Base-by-base conservation (phyloP, 2,888 invertebrate genomes). In the Pherbina coryleti region DNA sequence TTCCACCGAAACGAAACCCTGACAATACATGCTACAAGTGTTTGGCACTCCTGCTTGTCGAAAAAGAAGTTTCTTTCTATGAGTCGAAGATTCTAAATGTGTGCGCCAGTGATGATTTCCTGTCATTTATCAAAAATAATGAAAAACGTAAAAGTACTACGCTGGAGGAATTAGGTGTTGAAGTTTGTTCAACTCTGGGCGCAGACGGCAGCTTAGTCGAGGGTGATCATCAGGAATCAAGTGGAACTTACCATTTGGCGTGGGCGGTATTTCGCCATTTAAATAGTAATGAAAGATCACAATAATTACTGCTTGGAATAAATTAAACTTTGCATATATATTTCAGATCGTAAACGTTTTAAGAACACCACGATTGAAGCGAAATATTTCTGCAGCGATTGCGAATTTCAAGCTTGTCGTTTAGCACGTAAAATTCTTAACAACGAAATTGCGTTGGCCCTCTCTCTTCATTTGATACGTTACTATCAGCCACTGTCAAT, bases 251-350 rank as follows among this genome's bases (percentile, higher is more conserved):
- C 82, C 90, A 90, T 80, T 84, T 90, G 55, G 86, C 89, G 73
- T 90, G 90, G 90, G 89, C 88, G 25, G 89, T 90, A 25, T 90
- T 90, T 76, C 88, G 87, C 73, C 89, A 90, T 83, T 80, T 90
- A 72, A 84, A 84, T 81, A 85, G 87, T 88, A 82, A 79, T 80
- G 76, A 44, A 19, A n/a, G 19, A 60, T 64, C 31, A 37, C 25
- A 51, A 31, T 28, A 49, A n/a, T 57, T 25, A 17, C 9, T 14
- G 53, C 28, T 3, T 25, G 14, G 37, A 66, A 22, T 19, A 7
- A 19, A 53, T 53, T 19, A 4, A 28, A 25, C 69, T 57, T 49
- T 51, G 34, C 72, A 67, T 31, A 22, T 81, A 67, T 31, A 22
- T 81, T 82, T 5, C 71, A 86, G 87, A 84, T 79, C 86, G 90